Conservation (phyloP, 2,888 invertebrate genomes). For the Cabera pusaria region DNA sequence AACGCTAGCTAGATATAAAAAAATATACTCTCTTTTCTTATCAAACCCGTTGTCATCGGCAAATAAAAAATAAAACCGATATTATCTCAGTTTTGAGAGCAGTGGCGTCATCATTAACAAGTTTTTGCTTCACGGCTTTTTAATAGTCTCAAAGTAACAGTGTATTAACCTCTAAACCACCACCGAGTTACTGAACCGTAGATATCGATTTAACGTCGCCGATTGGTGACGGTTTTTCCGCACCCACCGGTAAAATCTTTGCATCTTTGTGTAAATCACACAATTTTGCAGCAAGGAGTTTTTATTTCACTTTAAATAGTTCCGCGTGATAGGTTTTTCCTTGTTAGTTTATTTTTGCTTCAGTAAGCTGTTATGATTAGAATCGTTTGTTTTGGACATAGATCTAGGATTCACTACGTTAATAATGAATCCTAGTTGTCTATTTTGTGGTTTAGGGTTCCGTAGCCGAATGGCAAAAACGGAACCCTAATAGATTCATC, state of each 20-base stretch:
- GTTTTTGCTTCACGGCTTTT: constrained; percentile 10
- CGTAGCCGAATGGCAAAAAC: too few relatives aligned
- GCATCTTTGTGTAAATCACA: constrained; percentile 26
- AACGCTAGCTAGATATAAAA: too few relatives aligned
- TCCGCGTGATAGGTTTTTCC: constrained; percentile 18
- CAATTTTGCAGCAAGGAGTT: constrained; percentile 10
- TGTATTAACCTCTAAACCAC: constrained; percentile 44
- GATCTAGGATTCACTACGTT: too few relatives aligned
- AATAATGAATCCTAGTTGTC: too few relatives aligned
- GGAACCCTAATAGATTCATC: too few relatives aligned
- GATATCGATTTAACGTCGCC: constrained; percentile 57
- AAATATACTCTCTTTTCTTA: too few relatives aligned
- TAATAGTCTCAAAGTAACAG: constrained; percentile 14
- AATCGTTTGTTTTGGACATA: too few relatives aligned
- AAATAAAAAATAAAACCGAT: too few relatives aligned
- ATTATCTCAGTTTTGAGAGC: not conserved
- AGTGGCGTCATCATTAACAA: constrained; percentile 2
- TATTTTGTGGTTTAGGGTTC: too few relatives aligned
- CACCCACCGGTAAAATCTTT: constrained; percentile 21
- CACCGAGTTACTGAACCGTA: constrained; percentile 53
- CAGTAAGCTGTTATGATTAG: too few relatives aligned
- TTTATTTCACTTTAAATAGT: constrained; percentile 7
- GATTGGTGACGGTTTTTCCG: constrained; percentile 36
- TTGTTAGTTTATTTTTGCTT: constrained; percentile 14
- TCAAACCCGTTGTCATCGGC: too few relatives aligned